Evolutionary conservation across 2,797 vertebrate species (phyloP), one percentile per base, ranked within the genome.

Genomic region (Limosa lapponica): DNA sequence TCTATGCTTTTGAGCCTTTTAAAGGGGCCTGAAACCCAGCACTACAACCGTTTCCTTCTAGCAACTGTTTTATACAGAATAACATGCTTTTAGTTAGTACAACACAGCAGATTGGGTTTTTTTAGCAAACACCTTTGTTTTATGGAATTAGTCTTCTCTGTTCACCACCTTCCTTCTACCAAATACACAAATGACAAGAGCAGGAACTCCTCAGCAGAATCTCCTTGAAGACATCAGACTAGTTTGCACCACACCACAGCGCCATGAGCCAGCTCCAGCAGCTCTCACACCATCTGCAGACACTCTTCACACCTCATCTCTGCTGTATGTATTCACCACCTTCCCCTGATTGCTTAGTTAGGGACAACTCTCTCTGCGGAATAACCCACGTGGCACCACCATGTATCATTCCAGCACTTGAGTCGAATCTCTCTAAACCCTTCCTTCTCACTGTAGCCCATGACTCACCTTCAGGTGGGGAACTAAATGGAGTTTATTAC

Each of bases 391-490:
- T 43, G 58, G 46, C n/a, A 61, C 57, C 80, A 20, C 22, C 39
- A 39, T 1, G 3, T 82, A 34, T 46, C 82, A 72, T 25, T 78
- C 36, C 39, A 69, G 55, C 72, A 84, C 61, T 15, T 43, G 11
- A 75, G 48, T 30, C 2, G 2, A 89, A 79, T 24, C 36, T 62
- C 61, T 70, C 77, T 24, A 75, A 90, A 86, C 39, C 46, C 54
- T 41, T 61, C 87, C 73, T 86, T 90, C 82, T 77, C 55, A 7
- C 43, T 84, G 16, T 19, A 88, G 54, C 36, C 87, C 8, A 5
- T 94, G 94, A 95, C 73, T 94, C 93, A 96, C 55, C 73, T 95
- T 77, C 88, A 94, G 73, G 66, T 89, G 58, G 27, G 83, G 65
- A 85, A 93, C 23, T 77, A 91, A 87, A 62, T 15, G 4, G 20